Evolutionary conservation across 1,140 invertebrate species (phyloP).

Genomic region (Aethina tumida): DNA sequence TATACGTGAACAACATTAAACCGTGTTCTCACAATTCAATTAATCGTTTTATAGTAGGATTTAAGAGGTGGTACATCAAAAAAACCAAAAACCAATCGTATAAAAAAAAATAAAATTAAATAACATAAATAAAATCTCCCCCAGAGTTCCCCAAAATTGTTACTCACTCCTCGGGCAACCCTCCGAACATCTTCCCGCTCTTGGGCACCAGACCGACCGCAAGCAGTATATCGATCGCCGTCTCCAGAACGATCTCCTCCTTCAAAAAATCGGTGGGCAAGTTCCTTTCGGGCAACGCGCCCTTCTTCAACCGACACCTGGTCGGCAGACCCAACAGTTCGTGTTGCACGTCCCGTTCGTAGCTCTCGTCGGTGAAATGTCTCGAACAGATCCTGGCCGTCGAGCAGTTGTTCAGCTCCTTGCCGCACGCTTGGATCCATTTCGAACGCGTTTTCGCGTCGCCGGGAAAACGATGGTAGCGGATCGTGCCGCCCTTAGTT

Average conservation of each 20-base stretch:
- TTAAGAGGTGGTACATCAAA: too few species aligned
- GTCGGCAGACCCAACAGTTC: conserved; percentile 45
- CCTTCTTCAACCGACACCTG: conserved; percentile 41
- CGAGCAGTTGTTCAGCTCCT: conserved; percentile 42
- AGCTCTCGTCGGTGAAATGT: conserved; percentile 44
- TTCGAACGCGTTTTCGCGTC: conserved; percentile 41
- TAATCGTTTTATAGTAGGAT: too few species aligned
- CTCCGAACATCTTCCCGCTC: conserved; percentile 36
- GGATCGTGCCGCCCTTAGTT: conserved; percentile 44
- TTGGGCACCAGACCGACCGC: conserved; percentile 43
- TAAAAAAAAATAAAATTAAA: too few species aligned
- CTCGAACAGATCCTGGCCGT: conserved; percentile 47
- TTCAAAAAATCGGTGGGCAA: conserved; percentile 22
- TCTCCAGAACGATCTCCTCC: conserved; percentile 20
- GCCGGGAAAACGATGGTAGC: conserved; percentile 48
- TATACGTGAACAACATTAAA: too few species aligned
- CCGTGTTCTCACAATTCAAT: background rate
- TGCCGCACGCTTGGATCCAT: conserved; percentile 45
- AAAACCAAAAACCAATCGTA: too few species aligned
- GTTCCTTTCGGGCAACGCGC: conserved; percentile 39
- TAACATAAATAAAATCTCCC: too few species aligned
- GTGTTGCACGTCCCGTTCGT: conserved; percentile 49
- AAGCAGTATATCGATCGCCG: conserved; percentile 34
- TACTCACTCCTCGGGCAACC: conserved; percentile 35
- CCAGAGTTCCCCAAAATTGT: too few species aligned